phyloP scores from a whole-genome alignment of 2,797 vertebrate species.

The Alca torda region DNA sequence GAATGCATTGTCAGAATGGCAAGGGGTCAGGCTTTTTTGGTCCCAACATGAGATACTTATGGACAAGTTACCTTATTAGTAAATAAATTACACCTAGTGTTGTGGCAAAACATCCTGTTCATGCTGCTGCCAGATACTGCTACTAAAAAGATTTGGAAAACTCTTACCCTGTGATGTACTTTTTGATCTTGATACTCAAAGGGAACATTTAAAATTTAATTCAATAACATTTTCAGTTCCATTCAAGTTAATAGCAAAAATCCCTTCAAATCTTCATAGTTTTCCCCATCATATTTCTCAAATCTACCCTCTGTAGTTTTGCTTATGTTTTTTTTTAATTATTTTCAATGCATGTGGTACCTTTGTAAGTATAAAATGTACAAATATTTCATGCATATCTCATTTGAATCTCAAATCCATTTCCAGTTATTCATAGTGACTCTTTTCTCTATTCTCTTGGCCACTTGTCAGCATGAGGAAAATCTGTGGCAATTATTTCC shows the following conservation, averaged over 20 bases:
- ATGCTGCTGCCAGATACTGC: background rate
- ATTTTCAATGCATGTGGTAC: background rate
- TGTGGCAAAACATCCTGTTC: background rate
- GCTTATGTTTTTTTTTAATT: background rate
- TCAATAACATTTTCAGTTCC: background rate
- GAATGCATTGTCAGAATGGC: background rate
- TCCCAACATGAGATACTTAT: background rate
- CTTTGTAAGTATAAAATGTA: background rate
- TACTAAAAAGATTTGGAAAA: background rate
- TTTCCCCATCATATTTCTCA: background rate
- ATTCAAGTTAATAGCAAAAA: background rate
- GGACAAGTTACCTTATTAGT: background rate
- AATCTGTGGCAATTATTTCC: slow-evolving; percentile 10
- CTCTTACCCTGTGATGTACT: background rate
- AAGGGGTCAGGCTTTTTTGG: background rate
- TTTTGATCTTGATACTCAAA: background rate
- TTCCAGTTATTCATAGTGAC: background rate
- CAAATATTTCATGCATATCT: background rate
- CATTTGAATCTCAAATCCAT: background rate
- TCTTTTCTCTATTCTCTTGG: background rate
- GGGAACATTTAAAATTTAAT: background rate
- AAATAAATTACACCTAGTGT: background rate
- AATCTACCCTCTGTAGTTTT: background rate
- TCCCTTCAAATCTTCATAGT: background rate
- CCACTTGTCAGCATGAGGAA: background rate